Base-by-base conservation (phyloP, 2,113 vertebrate genomes). In the Gila orcuttii region DNA sequence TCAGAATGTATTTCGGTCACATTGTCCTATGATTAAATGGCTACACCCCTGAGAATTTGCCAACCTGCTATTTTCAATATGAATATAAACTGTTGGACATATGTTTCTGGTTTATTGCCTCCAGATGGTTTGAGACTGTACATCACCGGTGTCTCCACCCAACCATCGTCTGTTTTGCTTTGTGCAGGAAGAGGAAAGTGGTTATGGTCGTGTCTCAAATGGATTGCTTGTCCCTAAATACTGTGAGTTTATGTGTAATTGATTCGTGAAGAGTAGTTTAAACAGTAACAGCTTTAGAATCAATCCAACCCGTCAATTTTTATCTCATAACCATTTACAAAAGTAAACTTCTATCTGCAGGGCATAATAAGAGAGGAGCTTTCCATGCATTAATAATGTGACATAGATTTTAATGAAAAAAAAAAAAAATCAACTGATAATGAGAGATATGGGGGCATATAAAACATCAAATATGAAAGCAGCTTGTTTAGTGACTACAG, bases 51-150 rank as follows among this genome's bases (percentile, higher is more conserved):
- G 79, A 87, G 79, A 81, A 75, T 86, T 85, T 79, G 62, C 88
- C 91, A 89, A 86, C 71, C 87, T 87, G 88, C 85, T 88, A 79
- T 91, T 86, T 87, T 88, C 82, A 75, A 88, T 86, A 82, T 82
- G 86, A 88, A 86, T 80, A 85, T 79, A 89, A 87, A 90, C 57
- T 47, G 76, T 77, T 79, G 89, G 87, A 86, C 86, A 87, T 86
- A 91, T 90, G 86, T 83, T 86, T 81, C n/a, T 60, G 66, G 59
- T 86, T 86, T 85, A 90, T 90, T 82, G 84, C 82, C 62, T 88
- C 88, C 90, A 91, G 91, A 91, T 91, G 90, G 89, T 69, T 52
- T 39, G 69, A 84, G 86, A 84, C 87, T 88, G 87, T 90, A 91
- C 76, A 88, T 89, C 88, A 89, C 89, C 77, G 79, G 10, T 5